These are phyloP conservation scores for Salminus brasiliensis DNA, from an alignment of 2,113 vertebrate genomes.

Conservation along the genomic window DNA sequence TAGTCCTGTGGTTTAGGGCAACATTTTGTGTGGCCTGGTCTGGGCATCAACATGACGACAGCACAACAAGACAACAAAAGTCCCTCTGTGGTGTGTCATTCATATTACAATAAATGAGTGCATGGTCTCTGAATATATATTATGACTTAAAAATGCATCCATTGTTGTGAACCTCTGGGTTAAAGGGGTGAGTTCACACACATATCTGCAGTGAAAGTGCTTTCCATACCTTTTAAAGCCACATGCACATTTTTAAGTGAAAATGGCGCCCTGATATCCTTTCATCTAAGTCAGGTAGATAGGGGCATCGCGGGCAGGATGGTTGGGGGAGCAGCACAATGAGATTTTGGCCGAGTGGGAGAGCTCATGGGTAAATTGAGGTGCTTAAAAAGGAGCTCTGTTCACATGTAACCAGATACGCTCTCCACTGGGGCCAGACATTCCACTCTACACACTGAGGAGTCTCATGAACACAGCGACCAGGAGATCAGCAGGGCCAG, in stretches of 20 bases:
- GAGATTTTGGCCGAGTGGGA: conserved; percentile 67
- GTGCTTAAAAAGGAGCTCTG: conserved; percentile 80
- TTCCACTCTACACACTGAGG: conserved; percentile 67
- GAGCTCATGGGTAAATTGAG: conserved; percentile 73
- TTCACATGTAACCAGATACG: conserved; percentile 79
- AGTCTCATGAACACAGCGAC: conserved; percentile 65
- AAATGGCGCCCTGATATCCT: conserved; percentile 9
- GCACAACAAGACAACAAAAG: not conserved
- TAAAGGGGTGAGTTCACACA: too few species aligned
- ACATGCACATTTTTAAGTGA: not conserved
- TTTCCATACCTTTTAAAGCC: not conserved
- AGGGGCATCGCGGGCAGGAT: conserved; percentile 41
- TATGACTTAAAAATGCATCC: not conserved
- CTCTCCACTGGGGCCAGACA: conserved; percentile 70
- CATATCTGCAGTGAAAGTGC: not conserved
- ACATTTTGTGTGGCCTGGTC: not conserved
- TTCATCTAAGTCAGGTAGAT: conserved; percentile 44
- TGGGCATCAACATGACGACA: conserved; percentile 17
- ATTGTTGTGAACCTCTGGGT: too few species aligned
- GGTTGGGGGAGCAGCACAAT: conserved; percentile 68
- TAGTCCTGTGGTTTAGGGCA: not conserved
- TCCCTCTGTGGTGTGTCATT: not conserved
- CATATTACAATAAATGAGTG: not conserved
- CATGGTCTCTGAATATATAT: conserved; percentile 2
- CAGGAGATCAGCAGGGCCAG: conserved; percentile 57